Conservation (phyloP, 2,113 vertebrate genomes). For the Talpa occidentalis region DNA sequence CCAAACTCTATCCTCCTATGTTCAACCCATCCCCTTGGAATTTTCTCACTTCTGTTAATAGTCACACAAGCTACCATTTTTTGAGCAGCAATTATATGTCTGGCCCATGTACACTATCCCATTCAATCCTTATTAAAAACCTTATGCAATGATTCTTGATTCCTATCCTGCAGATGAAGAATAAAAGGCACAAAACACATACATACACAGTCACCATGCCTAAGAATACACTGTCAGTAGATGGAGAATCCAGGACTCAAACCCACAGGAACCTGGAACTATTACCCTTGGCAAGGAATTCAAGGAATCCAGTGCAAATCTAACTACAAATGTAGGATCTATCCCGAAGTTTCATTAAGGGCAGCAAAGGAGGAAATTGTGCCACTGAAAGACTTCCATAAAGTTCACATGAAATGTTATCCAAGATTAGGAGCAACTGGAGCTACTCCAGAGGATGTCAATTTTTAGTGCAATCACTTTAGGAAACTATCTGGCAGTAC, state of each 20-base stretch:
- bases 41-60: slow-evolving; percentile 40
- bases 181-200: not conserved
- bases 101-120: not conserved
- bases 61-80: not conserved
- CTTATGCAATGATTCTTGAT: not conserved
- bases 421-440: not conserved
- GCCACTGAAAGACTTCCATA: not conserved
- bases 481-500: not conserved
- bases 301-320: slow-evolving; percentile 17
- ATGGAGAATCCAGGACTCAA: not conserved
- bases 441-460: not conserved
- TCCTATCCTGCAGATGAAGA: slow-evolving; percentile 18
- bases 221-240: not conserved
- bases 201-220: not conserved
- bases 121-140: slow-evolving; percentile 31
- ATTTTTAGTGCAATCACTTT: not conserved
- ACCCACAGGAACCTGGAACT: not conserved
- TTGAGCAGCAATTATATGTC: not conserved
- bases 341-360: not conserved
- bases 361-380: not conserved
- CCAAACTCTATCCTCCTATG: not conserved
- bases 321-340: not conserved
- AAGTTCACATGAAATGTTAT: not conserved
- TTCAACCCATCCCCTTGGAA: slow-evolving; percentile 7
- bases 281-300: not conserved